These are phyloP conservation scores for Brenthis daphne DNA, from an alignment of 2,888 invertebrate genomes.

Conservation along the genomic window DNA sequence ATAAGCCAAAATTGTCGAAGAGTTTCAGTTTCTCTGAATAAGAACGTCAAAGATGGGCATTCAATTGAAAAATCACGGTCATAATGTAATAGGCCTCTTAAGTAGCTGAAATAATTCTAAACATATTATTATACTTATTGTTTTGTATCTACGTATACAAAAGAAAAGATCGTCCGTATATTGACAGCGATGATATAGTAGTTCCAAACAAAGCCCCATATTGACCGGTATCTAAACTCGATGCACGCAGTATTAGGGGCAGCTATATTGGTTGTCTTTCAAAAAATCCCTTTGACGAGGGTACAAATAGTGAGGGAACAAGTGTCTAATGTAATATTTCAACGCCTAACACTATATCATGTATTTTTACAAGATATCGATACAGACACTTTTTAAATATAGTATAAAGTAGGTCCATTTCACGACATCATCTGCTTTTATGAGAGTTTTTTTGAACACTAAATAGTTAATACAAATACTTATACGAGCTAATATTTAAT, in stretches of 20 bases:
- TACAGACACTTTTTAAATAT: too few species aligned
- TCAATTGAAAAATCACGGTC: too few species aligned
- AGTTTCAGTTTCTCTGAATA: too few species aligned
- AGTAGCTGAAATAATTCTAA: too few species aligned
- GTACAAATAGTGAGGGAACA: conserved; percentile 49
- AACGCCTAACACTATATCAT: conserved; percentile 4
- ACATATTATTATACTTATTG: too few species aligned
- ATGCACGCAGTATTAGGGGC: conserved; percentile 17
- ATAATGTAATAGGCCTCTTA: too few species aligned
- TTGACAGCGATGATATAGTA: neutral
- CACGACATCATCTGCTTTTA: too few species aligned
- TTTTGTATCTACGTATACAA: too few species aligned
- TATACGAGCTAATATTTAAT: too few species aligned
- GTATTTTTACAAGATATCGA: neutral
- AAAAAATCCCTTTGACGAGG: conserved; percentile 60
- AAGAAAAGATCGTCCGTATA: neutral
- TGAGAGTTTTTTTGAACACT: neutral
- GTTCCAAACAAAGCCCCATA: conserved; percentile 8
- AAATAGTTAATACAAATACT: neutral
- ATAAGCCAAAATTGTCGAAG: too few species aligned
- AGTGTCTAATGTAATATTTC: conserved; percentile 26
- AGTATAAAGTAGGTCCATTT: too few species aligned
- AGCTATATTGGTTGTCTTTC: conserved; percentile 51
- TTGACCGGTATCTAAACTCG: conserved; percentile 14
- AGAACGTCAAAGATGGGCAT: too few species aligned